phyloP scores from a whole-genome alignment of 1,140 invertebrate species.

The Drosophila triauraria region DNA sequence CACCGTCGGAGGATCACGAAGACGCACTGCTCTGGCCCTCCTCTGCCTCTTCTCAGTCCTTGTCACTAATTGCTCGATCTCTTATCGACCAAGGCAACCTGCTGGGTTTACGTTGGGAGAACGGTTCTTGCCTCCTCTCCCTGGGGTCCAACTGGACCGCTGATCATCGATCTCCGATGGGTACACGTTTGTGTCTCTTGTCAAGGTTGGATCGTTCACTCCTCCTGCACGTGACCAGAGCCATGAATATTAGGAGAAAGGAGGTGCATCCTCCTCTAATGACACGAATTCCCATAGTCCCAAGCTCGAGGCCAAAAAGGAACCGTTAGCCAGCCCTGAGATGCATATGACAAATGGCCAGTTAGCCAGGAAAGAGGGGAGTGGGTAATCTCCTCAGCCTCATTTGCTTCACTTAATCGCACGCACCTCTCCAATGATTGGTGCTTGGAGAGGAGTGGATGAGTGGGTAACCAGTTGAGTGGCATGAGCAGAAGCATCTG shows the following conservation, averaged over 20 bases:
- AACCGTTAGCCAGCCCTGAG: conserved; percentile 41
- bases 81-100: conserved; percentile 50
- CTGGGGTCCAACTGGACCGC: conserved; percentile 35
- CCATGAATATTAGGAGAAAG: conserved; percentile 3
- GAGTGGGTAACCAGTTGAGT: conserved; percentile 9
- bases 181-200: conserved; percentile 65
- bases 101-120: conserved; percentile 45
- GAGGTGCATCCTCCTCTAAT: conserved; percentile 37
- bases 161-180: conserved; percentile 53
- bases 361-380: conserved; percentile 9
- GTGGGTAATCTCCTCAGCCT: neutral
- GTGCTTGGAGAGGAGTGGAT: neutral
- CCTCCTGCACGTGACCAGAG: conserved; percentile 42
- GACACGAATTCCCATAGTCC: conserved; percentile 67
- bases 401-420: conserved; percentile 48
- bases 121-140: conserved; percentile 36
- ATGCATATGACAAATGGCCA: conserved; percentile 60
- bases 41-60: conserved; percentile 21
- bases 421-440: conserved; percentile 31
- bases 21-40: conserved; percentile 25
- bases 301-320: conserved; percentile 20
- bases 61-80: conserved; percentile 65
- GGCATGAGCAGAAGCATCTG: conserved; percentile 6
- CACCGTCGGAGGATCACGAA: conserved; percentile 48
- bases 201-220: conserved; percentile 62